Evolutionary conservation across 1,140 invertebrate genomes (phyloP).

Genomic region (Calycopis cecrops): DNA sequence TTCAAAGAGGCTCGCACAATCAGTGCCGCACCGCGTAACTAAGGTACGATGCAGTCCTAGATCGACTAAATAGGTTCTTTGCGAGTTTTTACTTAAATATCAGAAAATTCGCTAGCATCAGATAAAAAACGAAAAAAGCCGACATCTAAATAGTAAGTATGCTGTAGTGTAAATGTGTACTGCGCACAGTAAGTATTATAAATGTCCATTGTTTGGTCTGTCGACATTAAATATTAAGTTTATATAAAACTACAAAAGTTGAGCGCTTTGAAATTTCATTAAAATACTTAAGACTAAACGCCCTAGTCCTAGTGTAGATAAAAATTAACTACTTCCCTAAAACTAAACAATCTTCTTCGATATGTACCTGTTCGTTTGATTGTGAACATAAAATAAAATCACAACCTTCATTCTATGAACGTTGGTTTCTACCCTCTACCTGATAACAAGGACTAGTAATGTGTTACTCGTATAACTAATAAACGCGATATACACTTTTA

Average conservation of each 20-base stretch:
- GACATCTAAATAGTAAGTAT: too few species aligned
- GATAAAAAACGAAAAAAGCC: too few species aligned
- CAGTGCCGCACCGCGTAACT: too few species aligned
- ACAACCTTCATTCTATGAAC: conserved; percentile 40
- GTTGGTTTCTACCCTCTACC: not conserved
- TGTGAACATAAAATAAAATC: conserved; percentile 43
- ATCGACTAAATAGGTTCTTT: too few species aligned
- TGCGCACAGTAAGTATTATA: too few species aligned
- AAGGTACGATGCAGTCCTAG: too few species aligned
- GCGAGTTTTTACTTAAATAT: too few species aligned
- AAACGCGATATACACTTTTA: not conserved
- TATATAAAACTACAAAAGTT: conserved; percentile 66
- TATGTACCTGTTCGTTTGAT: conserved; percentile 53
- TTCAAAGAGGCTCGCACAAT: too few species aligned
- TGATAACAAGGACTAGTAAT: conserved; percentile 13
- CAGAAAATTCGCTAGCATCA: too few species aligned
- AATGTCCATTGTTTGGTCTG: conserved; percentile 19
- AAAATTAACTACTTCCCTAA: conserved; percentile 27
- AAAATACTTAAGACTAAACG: conserved; percentile 4
- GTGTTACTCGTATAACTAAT: not conserved
- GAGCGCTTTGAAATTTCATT: conserved; percentile 50
- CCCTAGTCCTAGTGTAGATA: not conserved
- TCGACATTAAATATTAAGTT: conserved; percentile 24
- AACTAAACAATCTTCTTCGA: conserved; percentile 49
- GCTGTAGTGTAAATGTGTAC: too few species aligned